phyloP scores from a whole-genome alignment of 2,113 vertebrate genomes.

The Mesocricetus auratus region DNA sequence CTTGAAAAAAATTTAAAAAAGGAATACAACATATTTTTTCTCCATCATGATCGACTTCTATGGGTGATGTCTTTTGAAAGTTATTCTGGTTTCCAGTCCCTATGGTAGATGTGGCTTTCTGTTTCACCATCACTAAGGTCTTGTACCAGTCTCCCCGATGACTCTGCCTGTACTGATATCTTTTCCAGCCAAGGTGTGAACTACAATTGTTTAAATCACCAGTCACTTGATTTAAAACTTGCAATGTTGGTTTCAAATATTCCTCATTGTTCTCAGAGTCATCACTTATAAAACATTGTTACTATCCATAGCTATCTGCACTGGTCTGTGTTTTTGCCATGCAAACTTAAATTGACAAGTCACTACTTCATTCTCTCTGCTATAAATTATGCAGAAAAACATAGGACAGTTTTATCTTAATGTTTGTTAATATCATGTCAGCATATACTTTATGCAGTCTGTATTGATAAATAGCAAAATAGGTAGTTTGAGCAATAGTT shows the following conservation, averaged over 20 bases:
- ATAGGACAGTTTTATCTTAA: not conserved
- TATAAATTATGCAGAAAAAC: not conserved
- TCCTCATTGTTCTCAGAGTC: not conserved
- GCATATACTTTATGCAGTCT: not conserved
- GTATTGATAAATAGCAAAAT: not conserved
- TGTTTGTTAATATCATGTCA: not conserved
- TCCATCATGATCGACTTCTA: not conserved
- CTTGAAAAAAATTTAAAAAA: too few relatives aligned
- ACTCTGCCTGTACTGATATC: too few relatives aligned
- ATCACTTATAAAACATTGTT: accelerated
- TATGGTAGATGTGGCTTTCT: accelerated
- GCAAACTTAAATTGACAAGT: not conserved
- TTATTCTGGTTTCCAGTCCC: too few relatives aligned
- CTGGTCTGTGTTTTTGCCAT: not conserved
- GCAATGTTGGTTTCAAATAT: not conserved
- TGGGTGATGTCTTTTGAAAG: not conserved
- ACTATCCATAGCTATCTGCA: accelerated
- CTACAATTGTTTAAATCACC: not conserved
- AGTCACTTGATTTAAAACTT: not conserved
- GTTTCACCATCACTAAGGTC: accelerated
- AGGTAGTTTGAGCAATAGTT: not conserved
- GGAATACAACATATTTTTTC: not conserved
- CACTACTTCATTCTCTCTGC: not conserved
- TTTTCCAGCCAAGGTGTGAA: not conserved
- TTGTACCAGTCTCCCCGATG: accelerated